Evolutionary conservation across 2,888 invertebrate species (phyloP).

Genomic region (Andrena minutula): DNA sequence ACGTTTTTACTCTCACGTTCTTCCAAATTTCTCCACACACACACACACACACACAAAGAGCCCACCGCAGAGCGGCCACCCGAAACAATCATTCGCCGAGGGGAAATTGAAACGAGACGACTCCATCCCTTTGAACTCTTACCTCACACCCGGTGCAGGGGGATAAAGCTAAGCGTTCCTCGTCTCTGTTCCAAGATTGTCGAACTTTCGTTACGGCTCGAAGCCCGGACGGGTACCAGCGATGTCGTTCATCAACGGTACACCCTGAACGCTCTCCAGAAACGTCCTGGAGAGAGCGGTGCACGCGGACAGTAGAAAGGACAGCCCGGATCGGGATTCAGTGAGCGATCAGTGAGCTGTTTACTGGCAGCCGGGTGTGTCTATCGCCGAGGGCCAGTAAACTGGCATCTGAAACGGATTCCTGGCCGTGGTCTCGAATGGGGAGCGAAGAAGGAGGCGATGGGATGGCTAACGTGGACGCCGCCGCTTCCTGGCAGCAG

Average conservation of each 20-base stretch:
- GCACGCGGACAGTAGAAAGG: not conserved
- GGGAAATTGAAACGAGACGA: too few species aligned
- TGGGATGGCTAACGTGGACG: conserved; percentile 74
- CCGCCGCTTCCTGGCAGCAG: conserved; percentile 81
- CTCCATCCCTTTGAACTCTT: too few species aligned
- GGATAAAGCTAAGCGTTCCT: not conserved
- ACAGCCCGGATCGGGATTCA: not conserved
- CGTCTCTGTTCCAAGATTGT: not conserved
- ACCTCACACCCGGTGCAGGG: not conserved
- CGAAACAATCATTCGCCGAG: too few species aligned
- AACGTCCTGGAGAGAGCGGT: not conserved
- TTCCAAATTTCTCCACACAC: too few species aligned
- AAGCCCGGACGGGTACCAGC: not conserved
- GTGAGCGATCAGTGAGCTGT: not conserved
- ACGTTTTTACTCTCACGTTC: too few species aligned
- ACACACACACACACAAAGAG: too few species aligned
- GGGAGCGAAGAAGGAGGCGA: conserved; percentile 74
- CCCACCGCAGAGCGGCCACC: too few species aligned
- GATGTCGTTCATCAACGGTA: not conserved
- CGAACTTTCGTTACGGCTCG: not conserved
- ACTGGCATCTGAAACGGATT: conserved; percentile 41
- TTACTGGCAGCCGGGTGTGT: not conserved
- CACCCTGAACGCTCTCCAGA: conserved; percentile 4
- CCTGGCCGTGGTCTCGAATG: conserved; percentile 66
- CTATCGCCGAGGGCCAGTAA: not conserved